Evolutionary conservation across 2,888 invertebrate genomes (phyloP).

Genomic region (Dicycla oo): DNA sequence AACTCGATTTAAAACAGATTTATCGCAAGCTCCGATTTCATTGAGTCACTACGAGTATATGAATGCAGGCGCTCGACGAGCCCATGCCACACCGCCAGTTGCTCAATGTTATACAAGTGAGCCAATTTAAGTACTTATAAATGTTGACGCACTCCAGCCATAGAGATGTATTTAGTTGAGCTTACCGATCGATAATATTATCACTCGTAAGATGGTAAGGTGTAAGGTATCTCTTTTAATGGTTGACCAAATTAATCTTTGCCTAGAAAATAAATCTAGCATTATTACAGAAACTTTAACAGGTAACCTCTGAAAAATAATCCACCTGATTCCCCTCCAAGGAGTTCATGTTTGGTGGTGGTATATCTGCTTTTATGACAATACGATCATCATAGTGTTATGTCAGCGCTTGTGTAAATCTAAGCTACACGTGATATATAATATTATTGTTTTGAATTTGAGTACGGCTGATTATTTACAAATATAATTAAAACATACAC

Average conservation of each 20-base stretch:
- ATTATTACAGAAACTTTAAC: too few species aligned
- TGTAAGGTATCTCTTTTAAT: too few species aligned
- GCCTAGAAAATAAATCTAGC: too few species aligned
- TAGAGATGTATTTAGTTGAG: background rate
- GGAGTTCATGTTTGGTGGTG: too few species aligned
- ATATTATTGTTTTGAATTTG: background rate
- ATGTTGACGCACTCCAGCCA: constrained; percentile 3
- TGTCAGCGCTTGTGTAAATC: background rate
- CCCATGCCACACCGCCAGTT: constrained; percentile 30
- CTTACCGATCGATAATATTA: background rate
- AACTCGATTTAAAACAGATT: background rate
- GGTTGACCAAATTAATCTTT: too few species aligned
- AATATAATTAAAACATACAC: background rate
- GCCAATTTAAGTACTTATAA: background rate
- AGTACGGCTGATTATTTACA: constrained; percentile 20
- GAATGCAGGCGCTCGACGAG: constrained; percentile 37
- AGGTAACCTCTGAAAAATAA: too few species aligned
- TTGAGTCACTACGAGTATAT: constrained; percentile 11
- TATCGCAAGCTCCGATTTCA: constrained; percentile 1
- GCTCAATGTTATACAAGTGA: constrained; percentile 33
- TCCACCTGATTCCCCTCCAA: too few species aligned
- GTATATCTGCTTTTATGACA: too few species aligned
- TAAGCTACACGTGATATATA: background rate
- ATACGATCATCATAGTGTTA: constrained; percentile 18
- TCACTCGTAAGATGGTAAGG: too few species aligned